Evolutionary conservation across 2,888 invertebrate genomes (phyloP).

Genomic region (Drosophila monieri): DNA sequence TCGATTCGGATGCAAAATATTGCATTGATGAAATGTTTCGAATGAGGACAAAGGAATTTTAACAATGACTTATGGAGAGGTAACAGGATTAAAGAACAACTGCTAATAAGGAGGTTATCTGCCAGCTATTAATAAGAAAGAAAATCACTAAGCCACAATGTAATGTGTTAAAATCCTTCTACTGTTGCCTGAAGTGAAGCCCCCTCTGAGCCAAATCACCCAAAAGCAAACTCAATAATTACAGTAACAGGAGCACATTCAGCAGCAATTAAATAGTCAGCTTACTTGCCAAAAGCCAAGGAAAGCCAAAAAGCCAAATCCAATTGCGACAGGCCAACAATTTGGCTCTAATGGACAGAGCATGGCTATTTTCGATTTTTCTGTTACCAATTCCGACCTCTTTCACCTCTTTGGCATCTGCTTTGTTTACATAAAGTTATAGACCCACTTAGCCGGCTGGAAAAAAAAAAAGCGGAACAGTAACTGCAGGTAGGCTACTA

Average conservation of each 20-base stretch:
- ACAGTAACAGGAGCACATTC: slow-evolving; percentile 17
- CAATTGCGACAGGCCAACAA: slow-evolving; percentile 10
- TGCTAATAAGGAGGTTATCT: neutral
- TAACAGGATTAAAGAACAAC: neutral
- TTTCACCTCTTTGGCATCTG: slow-evolving; percentile 1
- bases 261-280: slow-evolving; percentile 29
- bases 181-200: neutral
- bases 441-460: slow-evolving; percentile 25
- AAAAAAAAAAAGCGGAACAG: slow-evolving; percentile 3
- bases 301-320: slow-evolving; percentile 3
- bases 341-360: slow-evolving; percentile 44
- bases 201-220: slow-evolving; percentile 19
- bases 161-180: neutral
- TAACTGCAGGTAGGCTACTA: slow-evolving; percentile 46
- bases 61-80: neutral
- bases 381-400: slow-evolving; percentile 1
- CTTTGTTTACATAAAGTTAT: slow-evolving; percentile 35
- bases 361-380: slow-evolving; percentile 57
- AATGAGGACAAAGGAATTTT: neutral
- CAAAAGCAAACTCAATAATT: slow-evolving; percentile 23
- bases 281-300: slow-evolving; percentile 2
- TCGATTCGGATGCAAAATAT: neutral
- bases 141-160: neutral
- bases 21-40: neutral
- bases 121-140: neutral